Base-by-base conservation (phyloP, 2,113 vertebrate genomes). In the Corydoras sp. region DNA sequence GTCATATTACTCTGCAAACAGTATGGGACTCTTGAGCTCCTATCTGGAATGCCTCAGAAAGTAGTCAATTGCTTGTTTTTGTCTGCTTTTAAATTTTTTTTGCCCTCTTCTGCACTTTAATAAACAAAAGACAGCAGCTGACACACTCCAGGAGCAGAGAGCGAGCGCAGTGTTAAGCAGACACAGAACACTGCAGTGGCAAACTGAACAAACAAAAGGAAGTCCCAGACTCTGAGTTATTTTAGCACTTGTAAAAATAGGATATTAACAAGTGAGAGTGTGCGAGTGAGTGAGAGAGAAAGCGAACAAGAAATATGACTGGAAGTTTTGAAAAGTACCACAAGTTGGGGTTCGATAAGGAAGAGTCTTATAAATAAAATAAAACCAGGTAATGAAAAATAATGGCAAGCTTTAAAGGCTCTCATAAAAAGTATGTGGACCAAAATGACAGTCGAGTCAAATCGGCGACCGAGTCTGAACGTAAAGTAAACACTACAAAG, bases 101-200 rank as follows among this genome's bases (percentile, higher is more conserved):
- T 4, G 3, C 29, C 11, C 48, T 72, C 62, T 69, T 68, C 30
- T 76, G 13, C 70, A 75, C 67, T 58, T 79, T 69, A 54, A 73
- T 79, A 75, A 77, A 77, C 80, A 81, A 58, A 71, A 63, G 62
- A 56, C 24, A 11, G 66, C 49, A 65, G 31, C 65, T 79, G 77
- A 81, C 69, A 77, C 65, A 70, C 69, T 75, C 53, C 75, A 79
- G 80, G 53, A 69, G 59, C 49, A 58, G 2, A 24, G 43, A 29
- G 15, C 3, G 24, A 72, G 30, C 32, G 24, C 31, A 58, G 29
- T 11, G 59, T 73, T 50, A 62, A 43, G 58, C 62, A 80, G 76
- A 68, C 64, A 30, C 49, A 4, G 71, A n/a, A 48, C 58, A 29
- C 62, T 10, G 29, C 32, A 29, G 49, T 32, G 73, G 67, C 60